phyloP scores from a whole-genome alignment of 2,113 vertebrate species.

The Micromys minutus region DNA sequence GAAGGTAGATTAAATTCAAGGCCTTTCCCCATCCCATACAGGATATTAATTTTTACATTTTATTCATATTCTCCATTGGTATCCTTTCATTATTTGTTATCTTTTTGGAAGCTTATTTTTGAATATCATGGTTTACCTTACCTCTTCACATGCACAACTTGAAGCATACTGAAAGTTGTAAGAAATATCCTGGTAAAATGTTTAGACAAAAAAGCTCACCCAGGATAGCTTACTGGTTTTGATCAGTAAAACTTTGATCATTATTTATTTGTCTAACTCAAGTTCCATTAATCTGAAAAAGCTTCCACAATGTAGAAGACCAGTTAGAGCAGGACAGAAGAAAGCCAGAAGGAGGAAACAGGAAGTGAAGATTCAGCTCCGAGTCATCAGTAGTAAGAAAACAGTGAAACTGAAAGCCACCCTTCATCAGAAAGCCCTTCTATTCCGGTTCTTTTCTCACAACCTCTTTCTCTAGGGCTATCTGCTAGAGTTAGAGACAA shows the following conservation, averaged over 20 bases:
- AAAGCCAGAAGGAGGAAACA: slow-evolving; percentile 1
- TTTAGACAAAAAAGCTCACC: slow-evolving; percentile 16
- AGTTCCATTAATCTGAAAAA: slow-evolving; percentile 51
- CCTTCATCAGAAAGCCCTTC: slow-evolving; percentile 39
- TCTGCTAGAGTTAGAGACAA: slow-evolving; percentile 48
- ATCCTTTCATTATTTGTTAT: neutral
- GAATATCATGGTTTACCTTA: neutral
- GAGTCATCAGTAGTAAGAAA: slow-evolving; percentile 24
- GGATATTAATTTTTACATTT: slow-evolving; percentile 2
- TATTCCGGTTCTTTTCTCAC: slow-evolving; percentile 2
- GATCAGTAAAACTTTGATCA: neutral
- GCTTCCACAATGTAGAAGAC: neutral
- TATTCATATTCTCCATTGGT: neutral
- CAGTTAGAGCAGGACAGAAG: slow-evolving; percentile 13
- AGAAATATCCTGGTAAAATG: slow-evolving; percentile 25
- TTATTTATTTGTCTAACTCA: neutral
- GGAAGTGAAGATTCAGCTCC: neutral
- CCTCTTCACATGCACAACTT: neutral
- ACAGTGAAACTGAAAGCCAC: slow-evolving; percentile 10
- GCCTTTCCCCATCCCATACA: neutral
- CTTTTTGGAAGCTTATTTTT: slow-evolving; percentile 37
- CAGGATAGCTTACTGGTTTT: slow-evolving; percentile 8
- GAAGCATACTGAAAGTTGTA: neutral
- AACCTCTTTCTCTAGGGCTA: slow-evolving; percentile 1
- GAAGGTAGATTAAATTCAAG: slow-evolving; percentile 13